phyloP scores from a whole-genome alignment of 2,797 vertebrate genomes.

The Galaxias olidus region DNA sequence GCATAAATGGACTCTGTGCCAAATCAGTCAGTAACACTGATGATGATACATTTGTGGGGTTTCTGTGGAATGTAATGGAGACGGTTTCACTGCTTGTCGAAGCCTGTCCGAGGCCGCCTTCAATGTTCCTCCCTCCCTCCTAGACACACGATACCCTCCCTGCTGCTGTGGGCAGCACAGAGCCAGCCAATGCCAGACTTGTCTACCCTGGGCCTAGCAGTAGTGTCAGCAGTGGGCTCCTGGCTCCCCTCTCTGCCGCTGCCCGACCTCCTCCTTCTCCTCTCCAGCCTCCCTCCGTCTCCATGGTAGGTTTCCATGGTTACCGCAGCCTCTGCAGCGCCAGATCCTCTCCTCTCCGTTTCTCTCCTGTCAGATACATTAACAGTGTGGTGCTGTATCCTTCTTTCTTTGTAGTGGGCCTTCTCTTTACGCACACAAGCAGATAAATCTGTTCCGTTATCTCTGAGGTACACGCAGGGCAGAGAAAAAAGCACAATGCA shows the following conservation, averaged over 20 bases:
- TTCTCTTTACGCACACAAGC: conserved; percentile 18
- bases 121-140: not conserved
- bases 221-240: not conserved
- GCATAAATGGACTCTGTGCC: not conserved
- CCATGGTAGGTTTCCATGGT: conserved; percentile 66
- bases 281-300: conserved; percentile 32
- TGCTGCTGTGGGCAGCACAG: no score
- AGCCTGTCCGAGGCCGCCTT: not conserved
- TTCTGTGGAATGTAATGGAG: no score
- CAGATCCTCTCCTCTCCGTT: conserved; percentile 9
- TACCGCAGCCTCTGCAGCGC: conserved; percentile 59
- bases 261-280: not conserved
- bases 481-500: conserved; percentile 1
- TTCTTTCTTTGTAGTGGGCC: not conserved
- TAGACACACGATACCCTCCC: not conserved
- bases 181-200: no score
- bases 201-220: not conserved
- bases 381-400: conserved; percentile 4
- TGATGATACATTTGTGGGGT: no score
- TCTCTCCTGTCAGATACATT: not conserved
- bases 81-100: no score
- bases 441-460: conserved; percentile 8
- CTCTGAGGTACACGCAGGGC: conserved; percentile 3
- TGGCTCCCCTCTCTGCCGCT: not conserved
- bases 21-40: no score